Evolutionary conservation across 2,888 invertebrate genomes (phyloP).

Genomic region (Drosophila kanekoi): DNA sequence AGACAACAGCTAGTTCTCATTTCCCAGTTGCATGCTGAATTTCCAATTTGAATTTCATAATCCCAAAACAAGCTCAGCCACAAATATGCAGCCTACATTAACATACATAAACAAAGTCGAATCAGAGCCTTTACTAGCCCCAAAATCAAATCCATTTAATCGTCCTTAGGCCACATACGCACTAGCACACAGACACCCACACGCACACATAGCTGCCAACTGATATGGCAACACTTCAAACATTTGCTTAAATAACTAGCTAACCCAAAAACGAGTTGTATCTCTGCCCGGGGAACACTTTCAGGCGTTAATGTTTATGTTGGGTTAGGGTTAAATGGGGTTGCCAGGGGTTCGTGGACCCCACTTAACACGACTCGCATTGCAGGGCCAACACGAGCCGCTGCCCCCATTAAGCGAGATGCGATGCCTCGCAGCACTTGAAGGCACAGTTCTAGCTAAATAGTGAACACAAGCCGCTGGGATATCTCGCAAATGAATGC

Average conservation of each 20-base stretch:
- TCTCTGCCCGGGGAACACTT: conserved; percentile 38
- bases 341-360: conserved; percentile 61
- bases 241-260: conserved; percentile 56
- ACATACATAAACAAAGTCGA: conserved; percentile 46
- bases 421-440: conserved; percentile 32
- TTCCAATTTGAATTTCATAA: conserved; percentile 43
- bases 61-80: conserved; percentile 38
- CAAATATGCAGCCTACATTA: conserved; percentile 58
- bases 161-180: conserved; percentile 46
- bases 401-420: conserved; percentile 47
- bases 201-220: conserved; percentile 18
- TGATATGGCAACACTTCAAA: conserved; percentile 39
- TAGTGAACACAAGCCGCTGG: conserved; percentile 45
- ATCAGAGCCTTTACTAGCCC: conserved; percentile 36
- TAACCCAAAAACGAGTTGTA: conserved; percentile 55
- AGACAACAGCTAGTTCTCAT: neutral
- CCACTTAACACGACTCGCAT: conserved; percentile 65
- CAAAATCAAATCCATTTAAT: conserved; percentile 73
- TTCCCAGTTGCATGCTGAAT: neutral
- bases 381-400: conserved; percentile 31
- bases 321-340: conserved; percentile 37
- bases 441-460: conserved; percentile 53
- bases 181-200: conserved; percentile 10
- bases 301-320: conserved; percentile 66
- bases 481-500: conserved; percentile 46